These are phyloP conservation scores for Myocastor coypus DNA, from an alignment of 2,113 vertebrate species.

Conservation along the genomic window DNA sequence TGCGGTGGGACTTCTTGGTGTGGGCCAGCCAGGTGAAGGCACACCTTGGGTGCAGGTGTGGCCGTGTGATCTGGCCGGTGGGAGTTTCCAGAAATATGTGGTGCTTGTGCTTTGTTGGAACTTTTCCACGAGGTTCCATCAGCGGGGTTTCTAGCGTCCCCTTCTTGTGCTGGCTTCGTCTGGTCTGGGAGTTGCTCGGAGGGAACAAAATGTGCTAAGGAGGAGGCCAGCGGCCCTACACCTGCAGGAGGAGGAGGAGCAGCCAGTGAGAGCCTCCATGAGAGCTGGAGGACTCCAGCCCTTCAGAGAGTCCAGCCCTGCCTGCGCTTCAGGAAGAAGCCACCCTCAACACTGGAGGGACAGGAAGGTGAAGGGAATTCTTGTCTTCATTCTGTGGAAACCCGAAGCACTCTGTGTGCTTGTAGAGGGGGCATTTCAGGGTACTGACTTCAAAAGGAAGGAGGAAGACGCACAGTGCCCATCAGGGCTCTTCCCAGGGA, in stretches of 20 bases:
- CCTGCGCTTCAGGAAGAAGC: not conserved
- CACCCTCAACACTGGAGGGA: not conserved
- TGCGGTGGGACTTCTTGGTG: not conserved
- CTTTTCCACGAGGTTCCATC: not conserved
- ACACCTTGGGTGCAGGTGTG: no score
- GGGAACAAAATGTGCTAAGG: not conserved
- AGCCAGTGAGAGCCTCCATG: not conserved
- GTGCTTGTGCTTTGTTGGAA: not conserved
- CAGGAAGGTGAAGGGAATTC: not conserved
- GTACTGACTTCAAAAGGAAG: not conserved
- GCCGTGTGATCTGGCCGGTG: not conserved
- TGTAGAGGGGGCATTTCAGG: not conserved
- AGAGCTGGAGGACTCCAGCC: not conserved
- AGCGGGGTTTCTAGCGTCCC: conserved; percentile 9
- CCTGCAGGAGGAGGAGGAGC: not conserved
- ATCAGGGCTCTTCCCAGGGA: not conserved
- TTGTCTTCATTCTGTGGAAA: conserved; percentile 29
- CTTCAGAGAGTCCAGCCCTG: not conserved
- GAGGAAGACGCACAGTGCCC: not conserved
- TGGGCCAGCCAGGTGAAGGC: no score
- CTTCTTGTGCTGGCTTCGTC: conserved; percentile 3
- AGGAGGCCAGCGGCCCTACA: not conserved
- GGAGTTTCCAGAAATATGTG: not conserved
- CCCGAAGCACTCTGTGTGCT: not conserved
- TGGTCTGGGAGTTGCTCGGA: not conserved